Evolutionary conservation across 2,113 vertebrate species (phyloP).

Genomic region (Pelecanoides urinatrix): DNA sequence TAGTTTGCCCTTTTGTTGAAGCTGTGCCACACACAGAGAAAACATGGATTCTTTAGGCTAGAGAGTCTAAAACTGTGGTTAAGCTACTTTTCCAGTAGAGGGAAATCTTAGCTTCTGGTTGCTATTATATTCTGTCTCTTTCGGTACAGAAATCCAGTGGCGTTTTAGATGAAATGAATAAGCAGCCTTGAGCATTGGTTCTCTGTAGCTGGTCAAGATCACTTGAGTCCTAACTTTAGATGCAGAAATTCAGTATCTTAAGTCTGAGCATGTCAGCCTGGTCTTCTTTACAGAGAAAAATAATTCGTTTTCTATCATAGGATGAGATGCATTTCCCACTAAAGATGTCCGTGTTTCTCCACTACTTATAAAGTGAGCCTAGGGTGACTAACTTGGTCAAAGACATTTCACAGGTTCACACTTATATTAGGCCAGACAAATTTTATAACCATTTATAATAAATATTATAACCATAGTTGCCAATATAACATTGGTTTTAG

Average conservation of each 20-base stretch:
- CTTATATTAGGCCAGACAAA: background rate
- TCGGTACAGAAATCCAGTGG: background rate
- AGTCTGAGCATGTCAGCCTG: rapidly evolving
- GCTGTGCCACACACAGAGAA: background rate
- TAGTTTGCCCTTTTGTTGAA: background rate
- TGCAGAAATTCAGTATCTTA: background rate
- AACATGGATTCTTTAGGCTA: rapidly evolving
- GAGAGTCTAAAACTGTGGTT: background rate
- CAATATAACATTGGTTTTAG: background rate
- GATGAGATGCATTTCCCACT: background rate
- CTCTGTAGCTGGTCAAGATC: background rate
- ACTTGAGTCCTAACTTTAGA: background rate
- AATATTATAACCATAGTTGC: background rate
- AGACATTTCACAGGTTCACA: background rate
- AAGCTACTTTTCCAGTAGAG: background rate
- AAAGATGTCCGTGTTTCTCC: background rate
- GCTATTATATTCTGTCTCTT: background rate
- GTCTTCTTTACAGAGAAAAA: background rate
- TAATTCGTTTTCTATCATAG: background rate
- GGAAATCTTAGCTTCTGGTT: background rate
- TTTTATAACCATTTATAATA: background rate
- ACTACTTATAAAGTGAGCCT: background rate
- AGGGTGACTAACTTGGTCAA: background rate
- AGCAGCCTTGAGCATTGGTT: background rate
- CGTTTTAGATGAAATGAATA: background rate